Evolutionary conservation across 2,797 vertebrate species (phyloP).

Genomic region (Lutjanus campechanus): DNA sequence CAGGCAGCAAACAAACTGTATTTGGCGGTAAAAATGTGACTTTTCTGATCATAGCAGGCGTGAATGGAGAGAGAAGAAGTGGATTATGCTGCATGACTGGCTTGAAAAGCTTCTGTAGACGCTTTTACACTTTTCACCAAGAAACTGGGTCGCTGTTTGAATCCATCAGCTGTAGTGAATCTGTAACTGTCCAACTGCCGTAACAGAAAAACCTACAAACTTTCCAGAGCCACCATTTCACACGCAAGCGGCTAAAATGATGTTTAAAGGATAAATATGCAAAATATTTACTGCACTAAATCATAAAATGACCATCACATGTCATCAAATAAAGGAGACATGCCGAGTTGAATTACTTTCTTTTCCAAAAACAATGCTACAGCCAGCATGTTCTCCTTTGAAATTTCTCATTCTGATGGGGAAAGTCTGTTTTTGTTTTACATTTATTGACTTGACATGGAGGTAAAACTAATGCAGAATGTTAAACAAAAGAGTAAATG

Average conservation of each 20-base stretch:
- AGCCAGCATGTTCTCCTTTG: no score
- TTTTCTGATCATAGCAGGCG: neutral
- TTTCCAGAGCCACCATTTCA: neutral
- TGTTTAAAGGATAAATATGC: neutral
- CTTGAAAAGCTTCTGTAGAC: conserved; percentile 3
- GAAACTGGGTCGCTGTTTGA: conserved; percentile 21
- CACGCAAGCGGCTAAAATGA: neutral
- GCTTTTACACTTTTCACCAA: neutral
- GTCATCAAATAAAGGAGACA: no score
- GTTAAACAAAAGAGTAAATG: no score
- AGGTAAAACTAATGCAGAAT: no score
- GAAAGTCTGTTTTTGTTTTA: no score
- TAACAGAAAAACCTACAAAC: neutral
- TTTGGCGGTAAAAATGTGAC: neutral
- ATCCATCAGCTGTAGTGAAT: conserved; percentile 7
- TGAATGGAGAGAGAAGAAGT: neutral
- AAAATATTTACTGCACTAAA: no score
- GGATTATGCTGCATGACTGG: neutral
- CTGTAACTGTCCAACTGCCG: neutral
- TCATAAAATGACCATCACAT: no score
- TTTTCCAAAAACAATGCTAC: no score
- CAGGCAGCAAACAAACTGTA: neutral
- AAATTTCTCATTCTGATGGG: no score
- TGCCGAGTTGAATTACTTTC: no score
- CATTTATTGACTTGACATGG: no score